phyloP scores from a whole-genome alignment of 2,113 vertebrate genomes.

The Eonycteris spelaea region DNA sequence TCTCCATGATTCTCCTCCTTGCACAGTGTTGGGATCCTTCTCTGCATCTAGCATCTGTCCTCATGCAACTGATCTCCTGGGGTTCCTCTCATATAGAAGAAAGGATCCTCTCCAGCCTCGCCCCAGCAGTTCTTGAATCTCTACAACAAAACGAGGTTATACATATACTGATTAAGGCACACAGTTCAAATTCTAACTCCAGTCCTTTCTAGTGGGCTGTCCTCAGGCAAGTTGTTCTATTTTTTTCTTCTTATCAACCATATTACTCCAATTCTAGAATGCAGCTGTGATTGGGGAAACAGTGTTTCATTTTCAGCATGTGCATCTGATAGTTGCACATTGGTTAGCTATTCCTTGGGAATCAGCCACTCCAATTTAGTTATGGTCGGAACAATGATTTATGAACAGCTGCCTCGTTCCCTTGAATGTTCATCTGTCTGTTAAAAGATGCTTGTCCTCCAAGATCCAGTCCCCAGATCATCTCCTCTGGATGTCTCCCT shows the following conservation, averaged over 20 bases:
- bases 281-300: neutral
- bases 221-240: neutral
- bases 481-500: neutral
- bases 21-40: fast-evolving
- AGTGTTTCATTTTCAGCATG: neutral
- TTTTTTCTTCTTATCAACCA: neutral
- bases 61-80: neutral
- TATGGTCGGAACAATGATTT: neutral
- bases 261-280: neutral
- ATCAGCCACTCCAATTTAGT: neutral
- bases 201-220: neutral
- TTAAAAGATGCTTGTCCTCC: neutral
- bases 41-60: neutral
- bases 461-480: neutral
- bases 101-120: neutral
- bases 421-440: neutral
- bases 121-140: neutral
- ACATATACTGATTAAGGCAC: neutral
- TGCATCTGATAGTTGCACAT: neutral
- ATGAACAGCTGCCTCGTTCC: neutral
- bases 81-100: neutral
- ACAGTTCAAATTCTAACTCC: neutral
- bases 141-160: neutral
- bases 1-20: neutral
- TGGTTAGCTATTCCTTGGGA: neutral